Conservation (phyloP, 1,140 invertebrate genomes). For the Drosophila neocordata region DNA sequence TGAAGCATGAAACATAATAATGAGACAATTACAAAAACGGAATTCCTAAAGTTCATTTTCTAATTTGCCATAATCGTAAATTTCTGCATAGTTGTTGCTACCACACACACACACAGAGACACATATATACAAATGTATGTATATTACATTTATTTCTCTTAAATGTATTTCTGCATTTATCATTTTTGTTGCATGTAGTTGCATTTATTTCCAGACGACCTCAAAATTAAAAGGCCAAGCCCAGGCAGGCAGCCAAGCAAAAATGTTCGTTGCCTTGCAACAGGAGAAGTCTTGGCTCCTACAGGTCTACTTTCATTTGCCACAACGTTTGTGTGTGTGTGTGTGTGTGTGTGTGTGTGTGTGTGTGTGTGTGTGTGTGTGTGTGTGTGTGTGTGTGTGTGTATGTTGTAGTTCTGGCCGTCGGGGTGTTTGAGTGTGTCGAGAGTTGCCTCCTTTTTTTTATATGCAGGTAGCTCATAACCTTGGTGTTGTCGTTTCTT, state of each 20-base stretch:
- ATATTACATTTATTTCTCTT: not conserved
- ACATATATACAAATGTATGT: not conserved
- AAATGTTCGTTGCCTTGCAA: not conserved
- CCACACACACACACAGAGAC: too few species aligned
- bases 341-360: conserved; percentile 1
- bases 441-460: conserved; percentile 15
- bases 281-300: not conserved
- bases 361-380: conserved; percentile 37
- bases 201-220: conserved; percentile 23
- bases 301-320: conserved; percentile 6
- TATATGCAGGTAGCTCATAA: conserved; percentile 46
- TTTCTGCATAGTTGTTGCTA: not conserved
- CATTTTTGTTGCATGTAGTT: conserved; percentile 19
- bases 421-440: conserved; percentile 35
- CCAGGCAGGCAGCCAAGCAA: not conserved
- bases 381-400: conserved; percentile 7
- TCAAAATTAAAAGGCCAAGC: conserved; percentile 13
- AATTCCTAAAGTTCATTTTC: conserved; percentile 6
- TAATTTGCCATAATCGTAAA: conserved; percentile 11
- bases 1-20: conserved; percentile 2
- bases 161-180: conserved; percentile 1
- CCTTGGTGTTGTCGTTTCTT: conserved; percentile 62
- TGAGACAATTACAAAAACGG: not conserved
- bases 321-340: conserved; percentile 4
- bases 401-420: not conserved